A percentile compares a stretch with the other conserved stretches of the same genome.
phyloP scores from a whole-genome alignment of 2,113 vertebrate species.

The Zapus hudsonius region DNA sequence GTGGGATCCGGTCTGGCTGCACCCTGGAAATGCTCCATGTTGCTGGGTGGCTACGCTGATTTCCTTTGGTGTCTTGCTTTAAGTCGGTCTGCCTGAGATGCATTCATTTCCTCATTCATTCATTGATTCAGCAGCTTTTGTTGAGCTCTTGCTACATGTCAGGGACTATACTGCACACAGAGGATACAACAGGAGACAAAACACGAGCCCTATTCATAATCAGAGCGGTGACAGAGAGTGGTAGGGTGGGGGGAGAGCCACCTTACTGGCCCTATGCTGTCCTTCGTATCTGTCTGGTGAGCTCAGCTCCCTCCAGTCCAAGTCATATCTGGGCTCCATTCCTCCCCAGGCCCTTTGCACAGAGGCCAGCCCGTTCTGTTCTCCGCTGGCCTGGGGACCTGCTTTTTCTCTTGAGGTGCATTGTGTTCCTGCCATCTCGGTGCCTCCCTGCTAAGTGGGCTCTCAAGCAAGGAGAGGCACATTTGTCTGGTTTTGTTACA shows the following conservation, averaged over 20 bases:
- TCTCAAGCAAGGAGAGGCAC: neutral
- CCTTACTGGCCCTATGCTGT: neutral
- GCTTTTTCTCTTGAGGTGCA: neutral
- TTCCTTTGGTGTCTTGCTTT: neutral
- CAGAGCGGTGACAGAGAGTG: neutral
- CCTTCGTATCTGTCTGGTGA: neutral
- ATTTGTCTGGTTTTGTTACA: neutral
- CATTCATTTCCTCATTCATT: neutral
- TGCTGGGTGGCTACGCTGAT: neutral
- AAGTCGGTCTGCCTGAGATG: neutral
- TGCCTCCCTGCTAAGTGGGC: neutral
- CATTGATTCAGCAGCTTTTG: rapidly evolving
- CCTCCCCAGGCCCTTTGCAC: neutral
- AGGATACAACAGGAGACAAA: neutral
- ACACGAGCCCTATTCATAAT: neutral
- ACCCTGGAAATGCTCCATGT: rapidly evolving
- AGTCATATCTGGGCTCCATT: neutral
- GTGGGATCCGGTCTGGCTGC: neutral
- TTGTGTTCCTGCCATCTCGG: neutral
- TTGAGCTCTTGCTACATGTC: neutral
- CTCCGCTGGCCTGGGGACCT: neutral
- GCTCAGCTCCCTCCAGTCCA: neutral
- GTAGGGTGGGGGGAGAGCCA: neutral
- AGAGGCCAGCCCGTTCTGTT: neutral
- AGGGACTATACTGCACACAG: neutral